Conservation (phyloP, 2,113 vertebrate species). For the Apaloderma vittatum region DNA sequence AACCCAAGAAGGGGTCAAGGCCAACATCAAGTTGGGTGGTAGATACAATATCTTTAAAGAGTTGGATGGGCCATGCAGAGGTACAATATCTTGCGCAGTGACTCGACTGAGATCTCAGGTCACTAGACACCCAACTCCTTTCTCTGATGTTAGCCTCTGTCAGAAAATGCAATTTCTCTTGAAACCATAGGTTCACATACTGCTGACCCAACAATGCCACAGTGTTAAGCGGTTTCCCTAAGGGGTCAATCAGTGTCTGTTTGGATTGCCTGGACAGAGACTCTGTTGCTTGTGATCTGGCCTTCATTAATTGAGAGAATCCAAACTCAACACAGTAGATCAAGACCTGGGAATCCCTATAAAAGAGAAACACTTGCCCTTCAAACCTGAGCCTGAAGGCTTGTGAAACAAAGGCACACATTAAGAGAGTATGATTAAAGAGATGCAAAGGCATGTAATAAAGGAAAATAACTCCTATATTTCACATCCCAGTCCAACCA, state of each 20-base stretch:
- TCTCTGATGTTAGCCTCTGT: neutral
- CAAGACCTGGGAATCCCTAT: neutral
- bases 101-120: neutral
- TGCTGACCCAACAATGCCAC: neutral
- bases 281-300: neutral
- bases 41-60: neutral
- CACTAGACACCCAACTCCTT: neutral
- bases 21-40: neutral
- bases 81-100: neutral
- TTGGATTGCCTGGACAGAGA: neutral
- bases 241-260: neutral
- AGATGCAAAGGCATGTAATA: neutral
- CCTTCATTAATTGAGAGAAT: neutral
- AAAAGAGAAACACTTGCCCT: neutral
- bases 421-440: neutral
- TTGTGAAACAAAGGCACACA: neutral
- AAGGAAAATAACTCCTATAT: neutral
- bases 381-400: neutral
- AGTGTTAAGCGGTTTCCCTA: neutral
- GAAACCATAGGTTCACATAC: neutral
- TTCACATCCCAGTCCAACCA: neutral
- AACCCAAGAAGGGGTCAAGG: neutral
- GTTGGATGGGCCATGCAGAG: neutral
- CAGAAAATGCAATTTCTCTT: neutral
- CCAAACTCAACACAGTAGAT: neutral